Evolutionary conservation across 2,113 vertebrate species (phyloP), one percentile per base, ranked within the genome.

Genomic region (Ciconia stormi): DNA sequence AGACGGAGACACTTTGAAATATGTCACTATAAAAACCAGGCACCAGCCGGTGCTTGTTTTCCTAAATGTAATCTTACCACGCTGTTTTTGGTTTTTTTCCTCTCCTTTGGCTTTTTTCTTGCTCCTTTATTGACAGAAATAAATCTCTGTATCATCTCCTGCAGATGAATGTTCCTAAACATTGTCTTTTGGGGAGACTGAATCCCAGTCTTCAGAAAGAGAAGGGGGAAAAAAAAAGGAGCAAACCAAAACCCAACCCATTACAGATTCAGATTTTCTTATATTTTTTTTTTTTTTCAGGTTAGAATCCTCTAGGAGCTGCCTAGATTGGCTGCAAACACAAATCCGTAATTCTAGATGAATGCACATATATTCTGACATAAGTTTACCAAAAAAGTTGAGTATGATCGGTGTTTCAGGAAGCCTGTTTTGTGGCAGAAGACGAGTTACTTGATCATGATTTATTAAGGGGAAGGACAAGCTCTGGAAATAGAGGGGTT

Each of bases 351-450:
- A n/a, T 34, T 19, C 55, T 15, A 8, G 50, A 26, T 2, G 19
- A 40, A 26, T 2, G 12, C 9, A 0, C 3, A 4, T 5, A 14
- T 19, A 0, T 56, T 4, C 23, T 34, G 40, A 32, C 7, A 1
- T 40, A 6, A 36, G 38, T 34, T 69, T 26, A 40, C 65, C 16
- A 30, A 21, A 40, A 26, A 15, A 8, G 38, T 9, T 26, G 50
- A 20, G 40, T 11, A 7, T 7, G 30, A 2, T 8, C 7, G 20
- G 23, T 23, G 40, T 20, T 29, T 7, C 6, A 16, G 30, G 36
- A 63, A 47, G 50, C 27, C 38, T 55, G 32, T 9, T 47, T 36
- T 13, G 21, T 10, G 30, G 47, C 3, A 9, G n/a, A 21, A 55
- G 13, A 18, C n/a, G 38, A 65, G 25, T 58, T 55, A 18, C 49